These are phyloP conservation scores for Mesembrinibis cayennensis DNA, from an alignment of 2,113 vertebrate species.

Conservation along the genomic window DNA sequence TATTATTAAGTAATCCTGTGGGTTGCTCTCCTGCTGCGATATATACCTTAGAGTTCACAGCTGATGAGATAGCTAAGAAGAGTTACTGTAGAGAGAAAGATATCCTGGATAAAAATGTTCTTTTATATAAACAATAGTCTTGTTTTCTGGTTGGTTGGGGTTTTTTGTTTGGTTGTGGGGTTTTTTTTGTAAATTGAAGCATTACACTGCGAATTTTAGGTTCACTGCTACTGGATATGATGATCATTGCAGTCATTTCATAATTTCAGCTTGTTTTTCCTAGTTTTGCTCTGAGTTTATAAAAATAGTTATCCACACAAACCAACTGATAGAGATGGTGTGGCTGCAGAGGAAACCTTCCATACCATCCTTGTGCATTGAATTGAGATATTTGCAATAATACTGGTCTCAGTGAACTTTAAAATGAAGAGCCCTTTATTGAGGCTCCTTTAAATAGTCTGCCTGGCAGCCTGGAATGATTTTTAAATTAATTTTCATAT, in stretches of 20 bases:
- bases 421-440: background rate
- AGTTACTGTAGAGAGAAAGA: background rate
- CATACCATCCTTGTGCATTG: background rate
- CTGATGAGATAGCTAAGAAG: background rate
- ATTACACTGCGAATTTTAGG: background rate
- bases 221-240: background rate
- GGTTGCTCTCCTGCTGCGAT: background rate
- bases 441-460: background rate
- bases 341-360: background rate
- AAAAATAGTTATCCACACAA: background rate
- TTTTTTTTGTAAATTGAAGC: background rate
- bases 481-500: background rate
- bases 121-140: background rate
- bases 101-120: background rate
- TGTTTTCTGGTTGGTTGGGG: background rate
- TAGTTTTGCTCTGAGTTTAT: background rate
- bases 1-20: background rate
- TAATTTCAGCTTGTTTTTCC: background rate
- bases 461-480: background rate
- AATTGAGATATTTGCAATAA: background rate
- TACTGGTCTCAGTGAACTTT: background rate
- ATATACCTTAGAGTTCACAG: background rate
- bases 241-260: background rate
- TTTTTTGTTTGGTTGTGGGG: too few species aligned
- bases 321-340: too few species aligned